A percentile compares a stretch with the other conserved stretches of the same genome.
phyloP scores from a whole-genome alignment of 2,113 vertebrate genomes.

The Tragelaphus scriptus region DNA sequence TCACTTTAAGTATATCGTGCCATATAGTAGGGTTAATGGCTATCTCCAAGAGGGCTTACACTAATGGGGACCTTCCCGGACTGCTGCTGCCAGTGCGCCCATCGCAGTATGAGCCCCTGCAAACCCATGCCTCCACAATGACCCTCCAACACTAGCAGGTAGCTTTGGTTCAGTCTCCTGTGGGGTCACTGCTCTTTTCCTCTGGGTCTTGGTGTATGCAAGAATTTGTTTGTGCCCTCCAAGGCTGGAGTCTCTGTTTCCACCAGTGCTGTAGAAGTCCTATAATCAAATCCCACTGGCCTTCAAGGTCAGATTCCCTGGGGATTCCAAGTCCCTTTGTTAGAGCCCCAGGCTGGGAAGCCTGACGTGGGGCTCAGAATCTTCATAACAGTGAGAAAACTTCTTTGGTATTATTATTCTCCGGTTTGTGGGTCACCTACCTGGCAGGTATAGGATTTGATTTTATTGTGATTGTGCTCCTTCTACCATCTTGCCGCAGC shows the following conservation, averaged over 20 bases:
- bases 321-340: background rate
- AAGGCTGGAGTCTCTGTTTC: background rate
- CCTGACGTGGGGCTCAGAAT: background rate
- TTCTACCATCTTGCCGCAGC: background rate
- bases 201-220: background rate
- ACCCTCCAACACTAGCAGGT: background rate
- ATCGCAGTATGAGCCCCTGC: rapidly evolving
- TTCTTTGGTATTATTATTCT: background rate
- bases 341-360: background rate
- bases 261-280: background rate
- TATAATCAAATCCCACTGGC: background rate
- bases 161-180: background rate
- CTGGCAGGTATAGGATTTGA: background rate
- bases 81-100: background rate
- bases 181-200: background rate
- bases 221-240: background rate
- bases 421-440: background rate
- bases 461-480: background rate
- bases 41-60: background rate
- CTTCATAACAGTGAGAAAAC: background rate
- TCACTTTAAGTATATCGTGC: background rate
- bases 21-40: background rate
- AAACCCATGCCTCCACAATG: background rate
- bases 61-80: background rate
- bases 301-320: background rate